Conservation (phyloP, 1,140 invertebrate genomes). For the Drosophila bocqueti region DNA sequence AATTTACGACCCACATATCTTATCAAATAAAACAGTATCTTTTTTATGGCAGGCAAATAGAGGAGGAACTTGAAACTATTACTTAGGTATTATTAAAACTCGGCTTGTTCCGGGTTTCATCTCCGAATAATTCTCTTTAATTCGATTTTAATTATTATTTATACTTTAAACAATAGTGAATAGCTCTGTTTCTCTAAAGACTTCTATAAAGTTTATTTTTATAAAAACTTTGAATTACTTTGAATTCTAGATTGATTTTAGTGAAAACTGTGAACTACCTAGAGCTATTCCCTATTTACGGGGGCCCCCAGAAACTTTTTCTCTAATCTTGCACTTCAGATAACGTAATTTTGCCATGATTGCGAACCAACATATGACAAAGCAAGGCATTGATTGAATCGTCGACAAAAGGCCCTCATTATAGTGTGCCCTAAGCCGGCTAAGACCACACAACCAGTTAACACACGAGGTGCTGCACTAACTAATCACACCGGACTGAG, state of each 20-base stretch:
- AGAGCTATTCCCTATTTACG: background rate
- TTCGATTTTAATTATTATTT: background rate
- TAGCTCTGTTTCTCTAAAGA: too few species aligned
- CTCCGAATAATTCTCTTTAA: too few species aligned
- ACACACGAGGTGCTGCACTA: slow-evolving; percentile 4
- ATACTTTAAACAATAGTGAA: background rate
- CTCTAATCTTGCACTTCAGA: slow-evolving; percentile 6
- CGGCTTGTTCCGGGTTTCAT: background rate
- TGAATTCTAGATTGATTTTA: background rate
- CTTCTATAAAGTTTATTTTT: too few species aligned
- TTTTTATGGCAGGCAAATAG: background rate
- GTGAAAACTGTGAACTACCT: background rate
- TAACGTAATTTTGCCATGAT: slow-evolving; percentile 12
- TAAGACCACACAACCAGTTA: slow-evolving; percentile 19
- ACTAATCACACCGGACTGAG: slow-evolving; percentile 9
- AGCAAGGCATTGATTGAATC: background rate
- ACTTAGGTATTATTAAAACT: background rate
- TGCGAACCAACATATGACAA: slow-evolving; percentile 2
- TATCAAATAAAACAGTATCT: background rate
- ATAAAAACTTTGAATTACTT: too few species aligned
- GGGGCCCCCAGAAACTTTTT: slow-evolving; percentile 2
- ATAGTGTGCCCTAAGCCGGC: background rate
- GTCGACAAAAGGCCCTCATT: slow-evolving; percentile 3
- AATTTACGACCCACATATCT: slow-evolving; percentile 5
- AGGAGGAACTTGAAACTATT: background rate